Evolutionary conservation across 1,140 invertebrate species (phyloP).

Genomic region (Lepidurus apus): DNA sequence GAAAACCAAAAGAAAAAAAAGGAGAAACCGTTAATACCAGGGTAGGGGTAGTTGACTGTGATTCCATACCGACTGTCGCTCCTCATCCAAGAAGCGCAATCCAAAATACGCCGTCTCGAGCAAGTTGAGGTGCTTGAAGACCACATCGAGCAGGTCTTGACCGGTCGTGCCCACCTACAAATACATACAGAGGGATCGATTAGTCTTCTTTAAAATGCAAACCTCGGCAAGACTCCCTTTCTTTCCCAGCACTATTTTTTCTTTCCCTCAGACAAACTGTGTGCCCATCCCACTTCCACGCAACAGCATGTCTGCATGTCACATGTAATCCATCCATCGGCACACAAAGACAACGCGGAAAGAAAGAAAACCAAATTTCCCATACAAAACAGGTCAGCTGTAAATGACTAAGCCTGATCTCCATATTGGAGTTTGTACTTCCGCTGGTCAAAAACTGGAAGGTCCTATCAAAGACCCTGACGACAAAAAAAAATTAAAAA

Average conservation of each 20-base stretch:
- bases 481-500: background rate
- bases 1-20: constrained; percentile 39
- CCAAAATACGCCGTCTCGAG: constrained; percentile 91
- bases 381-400: background rate
- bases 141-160: constrained; percentile 77
- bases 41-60: background rate
- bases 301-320: background rate
- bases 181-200: constrained; percentile 43
- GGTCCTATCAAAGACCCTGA: background rate
- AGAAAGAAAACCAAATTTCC: background rate
- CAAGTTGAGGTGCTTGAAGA: constrained; percentile 82
- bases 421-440: background rate
- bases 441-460: background rate
- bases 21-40: constrained; percentile 8
- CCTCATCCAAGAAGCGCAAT: constrained; percentile 75
- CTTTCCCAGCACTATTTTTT: background rate
- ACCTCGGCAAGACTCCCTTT: constrained; percentile 16
- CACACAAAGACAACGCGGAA: background rate
- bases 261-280: background rate
- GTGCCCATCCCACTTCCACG: constrained; percentile 7
- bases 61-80: constrained; percentile 73
- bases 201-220: constrained; percentile 24
- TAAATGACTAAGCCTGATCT: background rate
- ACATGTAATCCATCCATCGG: background rate
- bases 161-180: constrained; percentile 75